Percentiles rank a stretch among this genome's conserved stretches.
phyloP scores from a whole-genome alignment of 2,888 invertebrate species.

The Cremastinae sp. region DNA sequence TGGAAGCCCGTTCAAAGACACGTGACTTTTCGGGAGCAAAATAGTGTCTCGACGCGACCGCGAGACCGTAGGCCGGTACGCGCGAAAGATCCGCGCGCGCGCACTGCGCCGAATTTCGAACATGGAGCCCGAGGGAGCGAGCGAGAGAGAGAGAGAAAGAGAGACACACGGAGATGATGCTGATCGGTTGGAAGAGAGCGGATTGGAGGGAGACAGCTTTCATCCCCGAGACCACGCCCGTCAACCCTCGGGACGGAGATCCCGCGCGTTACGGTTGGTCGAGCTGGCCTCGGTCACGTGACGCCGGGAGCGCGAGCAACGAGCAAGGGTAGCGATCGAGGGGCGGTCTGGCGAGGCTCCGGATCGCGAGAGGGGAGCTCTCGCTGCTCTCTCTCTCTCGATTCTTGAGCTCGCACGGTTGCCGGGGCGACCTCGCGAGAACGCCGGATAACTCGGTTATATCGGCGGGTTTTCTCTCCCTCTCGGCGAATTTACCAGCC shows the following conservation, averaged over 20 bases:
- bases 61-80: slow-evolving; percentile 68
- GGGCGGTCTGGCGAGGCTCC: slow-evolving; percentile 34
- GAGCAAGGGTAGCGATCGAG: slow-evolving; percentile 63
- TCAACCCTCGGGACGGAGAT: slow-evolving; percentile 85
- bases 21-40: slow-evolving; percentile 76
- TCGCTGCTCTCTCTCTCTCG: slow-evolving; percentile 67
- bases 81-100: slow-evolving; percentile 50
- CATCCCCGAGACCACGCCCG: slow-evolving; percentile 85
- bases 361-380: not conserved
- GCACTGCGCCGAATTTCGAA: slow-evolving; percentile 22
- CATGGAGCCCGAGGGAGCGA: slow-evolving; percentile 2
- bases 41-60: slow-evolving; percentile 64
- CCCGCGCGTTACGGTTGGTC: slow-evolving; percentile 80
- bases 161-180: slow-evolving; percentile 6
- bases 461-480: slow-evolving; percentile 70
- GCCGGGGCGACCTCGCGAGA: slow-evolving; percentile 56
- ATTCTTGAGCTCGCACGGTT: slow-evolving; percentile 61
- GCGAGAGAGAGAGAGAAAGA: slow-evolving; percentile 6
- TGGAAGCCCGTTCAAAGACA: slow-evolving; percentile 67
- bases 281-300: slow-evolving; percentile 70
- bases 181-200: not conserved
- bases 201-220: slow-evolving; percentile 66
- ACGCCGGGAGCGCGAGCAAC: slow-evolving; percentile 57
- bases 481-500: slow-evolving; percentile 47
- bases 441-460: slow-evolving; percentile 77